Conservation (phyloP, 1,140 invertebrate species). For the Drosophila lowei region DNA sequence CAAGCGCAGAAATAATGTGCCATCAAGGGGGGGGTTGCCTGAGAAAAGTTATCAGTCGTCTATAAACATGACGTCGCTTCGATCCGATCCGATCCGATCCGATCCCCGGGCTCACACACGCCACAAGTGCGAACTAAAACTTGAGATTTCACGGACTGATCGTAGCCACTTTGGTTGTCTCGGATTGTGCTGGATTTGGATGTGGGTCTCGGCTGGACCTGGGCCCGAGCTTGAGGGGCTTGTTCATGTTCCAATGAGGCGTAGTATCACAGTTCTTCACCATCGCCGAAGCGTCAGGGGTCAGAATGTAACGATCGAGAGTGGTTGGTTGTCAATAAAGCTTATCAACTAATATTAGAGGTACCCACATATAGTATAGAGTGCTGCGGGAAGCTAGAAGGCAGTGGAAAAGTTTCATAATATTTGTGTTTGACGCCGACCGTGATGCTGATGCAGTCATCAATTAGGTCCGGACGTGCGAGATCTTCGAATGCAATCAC, state of each 20-base stretch:
- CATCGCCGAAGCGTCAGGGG: constrained; percentile 29
- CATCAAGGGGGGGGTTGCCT: constrained; percentile 78
- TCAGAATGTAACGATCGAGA: constrained; percentile 57
- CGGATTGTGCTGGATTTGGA: constrained; percentile 2
- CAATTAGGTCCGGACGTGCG: constrained; percentile 15
- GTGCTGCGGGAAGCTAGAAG: constrained; percentile 17
- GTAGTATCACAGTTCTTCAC: constrained; percentile 43
- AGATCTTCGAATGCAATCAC: constrained; percentile 10
- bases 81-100: constrained; percentile 5
- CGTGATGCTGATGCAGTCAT: constrained; percentile 13
- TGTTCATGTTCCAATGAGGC: constrained; percentile 48
- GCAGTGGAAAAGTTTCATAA: constrained; percentile 68
- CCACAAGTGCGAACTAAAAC: constrained; percentile 40
- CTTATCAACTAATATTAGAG: constrained; percentile 59
- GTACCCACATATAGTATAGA: background rate
- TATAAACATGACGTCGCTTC: constrained; percentile 60
- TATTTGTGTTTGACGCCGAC: constrained; percentile 37
- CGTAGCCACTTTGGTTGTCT: constrained; percentile 5
- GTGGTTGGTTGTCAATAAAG: constrained; percentile 63
- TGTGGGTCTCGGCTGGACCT: constrained; percentile 1
- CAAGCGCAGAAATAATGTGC: constrained; percentile 68
- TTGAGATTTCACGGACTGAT: constrained; percentile 52
- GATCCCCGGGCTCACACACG: constrained; percentile 24
- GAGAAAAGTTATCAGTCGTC: constrained; percentile 72
- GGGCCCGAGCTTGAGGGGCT: constrained; percentile 43